Evolutionary conservation across 1,140 invertebrate genomes (phyloP), one percentile per base, ranked within the genome.

Genomic region (Gonioctena quinquepunctata): DNA sequence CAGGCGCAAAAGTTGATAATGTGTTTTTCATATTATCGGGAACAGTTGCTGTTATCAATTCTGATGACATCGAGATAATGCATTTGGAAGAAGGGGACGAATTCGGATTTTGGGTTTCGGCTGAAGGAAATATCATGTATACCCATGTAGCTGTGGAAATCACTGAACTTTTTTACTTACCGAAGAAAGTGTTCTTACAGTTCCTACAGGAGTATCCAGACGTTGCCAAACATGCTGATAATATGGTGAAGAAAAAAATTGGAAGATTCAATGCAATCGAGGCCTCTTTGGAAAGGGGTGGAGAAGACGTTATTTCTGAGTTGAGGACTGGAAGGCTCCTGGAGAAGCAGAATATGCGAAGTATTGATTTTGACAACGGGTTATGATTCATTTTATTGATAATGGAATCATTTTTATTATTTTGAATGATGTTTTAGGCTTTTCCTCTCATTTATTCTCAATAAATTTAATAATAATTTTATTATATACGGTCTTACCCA

Each of bases 11-110:
- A 0, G 82, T 83, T 0, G 79, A 86, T 3, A 73, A 79, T 2
- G 77, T 87, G 60, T 86, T 80, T 63, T 87, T 86, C 22, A 79
- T 88, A 3, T 77, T 79, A 23, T 81, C 79, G n/a, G 86, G 86
- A 8, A 86, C 85, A 0, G 83, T 87, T 8, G 84, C 83, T 0
- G 75, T 87, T 21, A 26, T 28, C 0, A 67, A 59, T 27, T 21
- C 7, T 5, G 21, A 56, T 22, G 49, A 49, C 21, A 52, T 49
- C 3, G 72, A 73, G 33, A n/a, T 73, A n/a, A 42, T 6, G 2
- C 72, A 73, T 33, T 16, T 68, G 11, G 59, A 67, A 19, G 72
- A 73, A 33, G 72, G 72, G 3, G 72, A 73, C 33, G 52, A 67
- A 59, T 56, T 73, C 18, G 72, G 72, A n/a, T 49, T 73, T 8